Evolutionary conservation across 2,113 vertebrate genomes (phyloP), one percentile per base, ranked within the genome.

Genomic region (Ammodytes dubius): DNA sequence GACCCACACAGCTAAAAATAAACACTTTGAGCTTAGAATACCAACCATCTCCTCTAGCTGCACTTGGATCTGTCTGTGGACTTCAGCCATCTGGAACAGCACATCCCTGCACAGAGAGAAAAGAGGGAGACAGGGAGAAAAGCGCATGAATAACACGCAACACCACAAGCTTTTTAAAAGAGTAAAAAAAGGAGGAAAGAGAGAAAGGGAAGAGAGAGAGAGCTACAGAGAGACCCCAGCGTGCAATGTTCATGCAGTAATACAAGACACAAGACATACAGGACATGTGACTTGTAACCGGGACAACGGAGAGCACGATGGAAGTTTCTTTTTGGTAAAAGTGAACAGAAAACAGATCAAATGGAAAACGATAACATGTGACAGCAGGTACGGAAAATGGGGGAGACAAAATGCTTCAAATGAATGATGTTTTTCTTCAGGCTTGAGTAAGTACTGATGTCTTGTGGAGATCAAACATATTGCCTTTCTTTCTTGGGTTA

Each of bases 71-170:
- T 99, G 98, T 90, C 98, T 94, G 95, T 99, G 98, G 83, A 99
- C 98, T 81, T 99, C 98, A 0, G 98, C 98, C 98, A 99, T 99
- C 95, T 99, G 98, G 95, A 99, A 99, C 68, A 99, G 97, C 75
- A 99, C 98, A 0, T 99, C 98, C 98, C 98, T 99, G 94, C 78
- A 88, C 80, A 89, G 79, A 92, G 57, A 88, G 75, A 87, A 77
- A 27, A 74, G 61, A 77, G 68, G 68, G 53, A 88, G 77, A 86
- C 9, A 75, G 58, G 64, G 60, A 89, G 70, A 75, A 68, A 27
- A 77, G 77, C 66, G 64, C 42, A 87, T 87, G 76, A 84, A 72
- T 46, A 70, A 73, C 78, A 81, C 59, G 83, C 35, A 59, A 59
- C 39, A 69, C 39, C 61, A 70, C 59, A 50, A 82, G 70, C 46